phyloP scores from a whole-genome alignment of 1,140 invertebrate species.

The Bilobella aurantiaca region DNA sequence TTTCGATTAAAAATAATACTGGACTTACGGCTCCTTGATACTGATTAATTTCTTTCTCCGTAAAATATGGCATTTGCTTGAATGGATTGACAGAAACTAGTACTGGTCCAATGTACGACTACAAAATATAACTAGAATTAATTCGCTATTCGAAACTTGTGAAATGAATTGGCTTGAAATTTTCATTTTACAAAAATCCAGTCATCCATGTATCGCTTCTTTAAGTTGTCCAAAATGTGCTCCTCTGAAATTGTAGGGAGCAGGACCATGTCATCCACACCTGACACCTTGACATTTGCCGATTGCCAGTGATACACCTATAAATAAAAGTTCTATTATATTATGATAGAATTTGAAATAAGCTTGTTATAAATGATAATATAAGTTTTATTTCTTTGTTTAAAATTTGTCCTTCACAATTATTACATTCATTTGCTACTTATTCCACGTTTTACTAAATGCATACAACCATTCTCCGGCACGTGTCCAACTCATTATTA shows the following conservation, averaged over 20 bases:
- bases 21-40: conserved; percentile 62
- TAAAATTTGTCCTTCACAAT: too few species aligned
- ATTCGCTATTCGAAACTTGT: too few species aligned
- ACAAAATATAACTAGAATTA: conserved; percentile 22
- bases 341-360: too few species aligned
- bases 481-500: too few species aligned
- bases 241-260: conserved; percentile 59
- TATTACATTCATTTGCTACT: too few species aligned
- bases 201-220: conserved; percentile 62
- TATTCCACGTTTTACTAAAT: too few species aligned
- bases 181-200: conserved; percentile 54
- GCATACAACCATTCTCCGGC: too few species aligned
- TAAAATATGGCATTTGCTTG: conserved; percentile 62
- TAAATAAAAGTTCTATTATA: too few species aligned
- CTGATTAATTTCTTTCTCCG: conserved; percentile 57
- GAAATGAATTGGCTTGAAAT: conserved; percentile 6
- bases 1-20: neutral
- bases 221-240: conserved; percentile 63
- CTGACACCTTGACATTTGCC: conserved; percentile 62
- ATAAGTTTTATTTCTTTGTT: too few species aligned
- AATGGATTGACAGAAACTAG: conserved; percentile 70
- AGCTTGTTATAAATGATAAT: too few species aligned
- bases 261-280: conserved; percentile 72
- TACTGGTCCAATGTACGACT: conserved; percentile 74
- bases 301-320: conserved; percentile 68